These are phyloP conservation scores for Rhabdomys dilectus DNA, from an alignment of 2,113 vertebrate genomes.

Conservation along the genomic window DNA sequence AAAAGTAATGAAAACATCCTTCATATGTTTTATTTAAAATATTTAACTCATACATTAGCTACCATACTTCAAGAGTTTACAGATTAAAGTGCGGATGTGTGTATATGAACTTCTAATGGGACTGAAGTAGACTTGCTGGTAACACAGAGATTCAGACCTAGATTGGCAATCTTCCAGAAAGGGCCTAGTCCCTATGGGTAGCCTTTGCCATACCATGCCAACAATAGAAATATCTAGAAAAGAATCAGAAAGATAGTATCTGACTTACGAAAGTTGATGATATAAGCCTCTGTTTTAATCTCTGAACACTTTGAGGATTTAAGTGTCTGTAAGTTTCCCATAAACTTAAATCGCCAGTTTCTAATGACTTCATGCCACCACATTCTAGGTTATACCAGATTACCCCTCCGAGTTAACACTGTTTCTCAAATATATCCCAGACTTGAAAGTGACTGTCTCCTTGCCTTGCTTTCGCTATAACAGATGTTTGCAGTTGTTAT, in stretches of 20 bases:
- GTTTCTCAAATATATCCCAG: background rate
- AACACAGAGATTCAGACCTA: background rate
- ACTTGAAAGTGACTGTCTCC: background rate
- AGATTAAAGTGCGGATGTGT: background rate
- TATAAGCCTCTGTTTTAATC: background rate
- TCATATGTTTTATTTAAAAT: background rate
- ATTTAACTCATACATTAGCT: constrained; percentile 17
- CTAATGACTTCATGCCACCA: background rate
- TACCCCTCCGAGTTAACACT: background rate
- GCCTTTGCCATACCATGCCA: background rate
- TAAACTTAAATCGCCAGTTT: background rate
- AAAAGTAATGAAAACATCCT: background rate
- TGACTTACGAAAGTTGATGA: constrained; percentile 41
- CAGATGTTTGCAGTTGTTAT: background rate
- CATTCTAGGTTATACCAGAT: background rate
- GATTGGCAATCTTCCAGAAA: background rate
- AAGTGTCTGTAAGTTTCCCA: background rate
- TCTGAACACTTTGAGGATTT: constrained; percentile 11
- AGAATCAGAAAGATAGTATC: constrained; percentile 1
- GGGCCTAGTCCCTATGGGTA: background rate
- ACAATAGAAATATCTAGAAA: background rate
- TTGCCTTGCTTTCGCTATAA: background rate
- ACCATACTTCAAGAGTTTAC: background rate
- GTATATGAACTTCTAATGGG: background rate
- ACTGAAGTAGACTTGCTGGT: background rate